Conservation (phyloP, 2,113 vertebrate species). For the Sarotherodon lohbergeri region DNA sequence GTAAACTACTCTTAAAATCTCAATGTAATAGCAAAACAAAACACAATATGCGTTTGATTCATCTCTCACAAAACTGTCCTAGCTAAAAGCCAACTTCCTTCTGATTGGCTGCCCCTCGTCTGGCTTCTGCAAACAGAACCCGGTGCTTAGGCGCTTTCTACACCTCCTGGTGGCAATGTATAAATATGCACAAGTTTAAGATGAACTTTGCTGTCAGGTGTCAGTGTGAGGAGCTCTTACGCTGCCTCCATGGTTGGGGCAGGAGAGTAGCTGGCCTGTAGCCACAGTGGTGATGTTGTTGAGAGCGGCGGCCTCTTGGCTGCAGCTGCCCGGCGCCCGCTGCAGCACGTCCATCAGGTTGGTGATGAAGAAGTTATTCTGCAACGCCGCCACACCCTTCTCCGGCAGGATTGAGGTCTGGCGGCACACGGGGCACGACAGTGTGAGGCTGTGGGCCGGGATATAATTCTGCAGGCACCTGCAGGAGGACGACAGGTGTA, state of each 20-base stretch:
- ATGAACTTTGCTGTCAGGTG: not conserved
- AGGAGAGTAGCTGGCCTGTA: constrained; percentile 86
- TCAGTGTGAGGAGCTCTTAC: constrained; percentile 67
- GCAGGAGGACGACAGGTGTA: not conserved
- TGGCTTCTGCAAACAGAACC: not conserved
- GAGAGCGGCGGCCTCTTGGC: constrained; percentile 81
- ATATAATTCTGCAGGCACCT: constrained; percentile 99
- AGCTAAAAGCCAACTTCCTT: not conserved
- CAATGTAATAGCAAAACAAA: not conserved
- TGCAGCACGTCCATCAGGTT: constrained; percentile 99
- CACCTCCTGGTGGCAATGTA: not conserved
- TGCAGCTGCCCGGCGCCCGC: constrained; percentile 77
- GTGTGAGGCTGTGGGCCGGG: constrained; percentile 90
- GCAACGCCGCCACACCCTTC: constrained; percentile 94
- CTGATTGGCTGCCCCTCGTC: not conserved
- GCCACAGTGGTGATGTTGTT: constrained; percentile 83
- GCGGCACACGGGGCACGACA: constrained; percentile 94
- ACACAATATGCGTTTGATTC: not conserved
- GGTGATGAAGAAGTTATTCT: constrained; percentile 99
- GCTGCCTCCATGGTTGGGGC: constrained; percentile 93
- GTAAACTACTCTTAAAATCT: not conserved
- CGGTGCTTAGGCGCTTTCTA: not conserved
- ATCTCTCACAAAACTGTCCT: not conserved
- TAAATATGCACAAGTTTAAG: not conserved
- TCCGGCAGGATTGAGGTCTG: constrained; percentile 98